These are phyloP conservation scores for Phylloscopus trochilus DNA, from an alignment of 2,113 vertebrate genomes.

Conservation along the genomic window DNA sequence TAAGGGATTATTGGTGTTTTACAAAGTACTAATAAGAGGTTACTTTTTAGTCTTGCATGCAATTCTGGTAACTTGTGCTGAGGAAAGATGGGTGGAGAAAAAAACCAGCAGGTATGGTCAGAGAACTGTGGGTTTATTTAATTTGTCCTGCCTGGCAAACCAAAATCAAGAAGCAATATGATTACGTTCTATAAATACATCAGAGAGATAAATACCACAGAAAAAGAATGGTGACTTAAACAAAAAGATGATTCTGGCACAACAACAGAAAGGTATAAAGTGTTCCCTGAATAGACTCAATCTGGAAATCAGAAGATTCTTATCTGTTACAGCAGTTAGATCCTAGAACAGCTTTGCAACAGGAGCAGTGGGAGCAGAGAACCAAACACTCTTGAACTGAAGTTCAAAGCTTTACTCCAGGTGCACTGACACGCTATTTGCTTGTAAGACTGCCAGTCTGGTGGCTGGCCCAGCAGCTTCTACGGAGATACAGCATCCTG, in stretches of 20 bases:
- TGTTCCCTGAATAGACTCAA: slow-evolving; percentile 1
- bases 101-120: background rate
- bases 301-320: slow-evolving; percentile 35
- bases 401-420: background rate
- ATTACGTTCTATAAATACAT: slow-evolving; percentile 17
- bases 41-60: background rate
- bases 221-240: background rate
- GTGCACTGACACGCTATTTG: background rate
- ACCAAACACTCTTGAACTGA: background rate
- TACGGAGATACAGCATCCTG: background rate
- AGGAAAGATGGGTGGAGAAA: background rate
- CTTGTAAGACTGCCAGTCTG: background rate
- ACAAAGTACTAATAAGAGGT: background rate
- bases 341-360: background rate
- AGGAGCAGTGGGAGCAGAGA: background rate
- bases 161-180: background rate
- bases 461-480: background rate
- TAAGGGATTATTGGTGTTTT: background rate
- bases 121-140: background rate
- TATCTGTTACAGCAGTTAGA: background rate
- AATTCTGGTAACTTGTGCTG: background rate
- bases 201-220: background rate
- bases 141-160: background rate
- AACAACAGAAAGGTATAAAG: slow-evolving; percentile 45
- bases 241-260: background rate